Base-by-base conservation (phyloP, 2,113 vertebrate genomes). In the Atherinomorus stipes region DNA sequence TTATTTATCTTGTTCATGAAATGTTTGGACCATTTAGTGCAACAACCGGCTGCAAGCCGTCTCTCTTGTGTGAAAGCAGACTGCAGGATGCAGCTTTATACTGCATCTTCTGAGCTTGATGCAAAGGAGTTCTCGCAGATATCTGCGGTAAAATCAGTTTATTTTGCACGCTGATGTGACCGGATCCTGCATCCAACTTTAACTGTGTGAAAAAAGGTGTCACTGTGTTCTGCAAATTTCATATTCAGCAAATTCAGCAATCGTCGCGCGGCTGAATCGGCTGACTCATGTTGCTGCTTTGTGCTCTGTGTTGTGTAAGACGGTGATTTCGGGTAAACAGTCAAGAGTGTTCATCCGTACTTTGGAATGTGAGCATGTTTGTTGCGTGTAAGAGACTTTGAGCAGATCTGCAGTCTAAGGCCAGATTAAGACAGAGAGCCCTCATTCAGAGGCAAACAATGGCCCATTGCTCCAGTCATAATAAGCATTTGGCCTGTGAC, bases 381-480 rank as follows among this genome's bases (percentile, higher is more conserved):
- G 60, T 65, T 89, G 83, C 79, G 71, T 86, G 80, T 90, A 85
- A 86, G 76, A 90, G 90, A 90, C 89, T 90, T 93, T 92, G 85
- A 86, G 86, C 85, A 90, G 88, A 83, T 92, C 89, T 88, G 61
- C 70, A 59, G 86, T 89, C 86, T 90, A 59, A 87, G 74, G 79
- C 87, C 82, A 83, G 90, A 93, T 94, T 94, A 93, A 87, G 88
- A 86, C 82, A 88, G 90, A 92, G 85, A 78, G 89, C 58, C 45
- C 78, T 89, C 81, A 86, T 94, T 93, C 88, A 94, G 76, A 68
- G 44, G 76, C 65, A 88, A 92, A 94, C 94, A 95, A 94, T 93
- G 90, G 80, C 69, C 83, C 85, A 88, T 91, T 94, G 88, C 90
- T 93, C 65, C 40, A 77, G 80, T 71, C 83, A 85, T 92, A 89